Base-by-base conservation (phyloP, 2,113 vertebrate genomes). In the Oenanthe melanoleuca region DNA sequence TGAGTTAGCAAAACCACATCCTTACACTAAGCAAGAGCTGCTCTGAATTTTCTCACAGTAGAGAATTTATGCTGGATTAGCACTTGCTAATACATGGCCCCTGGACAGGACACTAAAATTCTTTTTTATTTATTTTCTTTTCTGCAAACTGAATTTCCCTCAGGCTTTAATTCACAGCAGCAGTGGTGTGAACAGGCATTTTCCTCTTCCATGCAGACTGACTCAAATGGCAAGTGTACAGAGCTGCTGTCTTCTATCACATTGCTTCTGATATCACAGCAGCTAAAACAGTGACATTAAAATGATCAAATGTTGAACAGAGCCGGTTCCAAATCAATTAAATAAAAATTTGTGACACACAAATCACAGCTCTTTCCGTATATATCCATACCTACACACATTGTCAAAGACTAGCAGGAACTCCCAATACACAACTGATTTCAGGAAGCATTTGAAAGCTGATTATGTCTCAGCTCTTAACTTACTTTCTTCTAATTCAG, bases 371-470 rank as follows among this genome's bases (percentile, higher is more conserved):
- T 61, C 49, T 55, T 82, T 87, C 65, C 56, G 12, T 72, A 4
- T 19, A 33, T 26, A 53, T 55, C 40, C 45, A 42, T 20, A 65
- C 8, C 21, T 22, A 60, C 17, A 49, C 21, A 79, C 3, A 28
- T n/a, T 50, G 65, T 29, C 23, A 66, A 86, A 88, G 29, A 53
- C 38, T 18, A 86, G 61, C 38, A 50, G 23, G 20, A 80, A 60
- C 10, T 80, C 33, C 22, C 19, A 75, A 49, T 8, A 65, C 4
- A 45, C 14, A 73, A 44, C 19, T 44, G 26, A 88, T 77, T 94
- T 66, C 55, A 92, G 55, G 66, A 94, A 88, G 60, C 42, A 69
- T 53, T 65, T 72, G 50, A 64, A 84, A 91, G 45, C 40, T 18
- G 17, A 69, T 61, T 86, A 69, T 55, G 50, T 25, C 67, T 77